A percentile compares a stretch with the other conserved stretches of the same genome.
These are phyloP conservation scores for Apotomis betuletana DNA, from an alignment of 2,888 invertebrate species.

Conservation along the genomic window DNA sequence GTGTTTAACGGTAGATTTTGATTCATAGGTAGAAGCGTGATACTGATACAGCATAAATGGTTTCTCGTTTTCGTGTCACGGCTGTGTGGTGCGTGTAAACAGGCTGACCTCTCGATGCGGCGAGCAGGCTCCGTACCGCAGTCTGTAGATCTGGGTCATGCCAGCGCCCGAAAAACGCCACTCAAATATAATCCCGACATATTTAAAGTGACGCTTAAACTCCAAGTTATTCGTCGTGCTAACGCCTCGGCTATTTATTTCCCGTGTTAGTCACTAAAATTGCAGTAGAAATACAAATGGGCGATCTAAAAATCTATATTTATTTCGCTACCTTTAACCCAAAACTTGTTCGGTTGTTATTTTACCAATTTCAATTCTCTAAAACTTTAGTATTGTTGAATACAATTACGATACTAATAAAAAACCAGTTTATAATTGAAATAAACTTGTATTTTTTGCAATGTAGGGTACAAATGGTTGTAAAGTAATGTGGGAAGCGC, in stretches of 20 bases:
- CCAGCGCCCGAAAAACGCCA: constrained; percentile 61
- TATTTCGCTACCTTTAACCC: too few species aligned
- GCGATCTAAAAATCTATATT: background rate
- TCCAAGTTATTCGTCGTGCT: constrained; percentile 44
- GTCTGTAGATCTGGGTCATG: constrained; percentile 69
- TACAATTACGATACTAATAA: too few species aligned
- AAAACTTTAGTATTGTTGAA: too few species aligned
- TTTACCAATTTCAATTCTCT: too few species aligned
- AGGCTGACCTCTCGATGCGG: constrained; percentile 65
- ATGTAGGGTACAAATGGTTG: too few species aligned
- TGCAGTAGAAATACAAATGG: background rate
- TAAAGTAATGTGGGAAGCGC: background rate
- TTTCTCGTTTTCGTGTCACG: constrained; percentile 62
- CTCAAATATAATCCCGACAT: constrained; percentile 47
- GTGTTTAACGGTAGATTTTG: constrained; percentile 48
- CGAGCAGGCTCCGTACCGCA: constrained; percentile 65
- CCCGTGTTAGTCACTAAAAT: constrained; percentile 51
- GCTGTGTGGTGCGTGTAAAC: constrained; percentile 54
- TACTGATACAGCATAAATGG: constrained; percentile 42
- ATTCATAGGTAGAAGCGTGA: constrained; percentile 44
- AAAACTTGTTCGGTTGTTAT: too few species aligned
- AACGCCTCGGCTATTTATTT: constrained; percentile 64
- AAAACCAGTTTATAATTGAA: too few species aligned
- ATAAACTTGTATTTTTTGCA: too few species aligned
- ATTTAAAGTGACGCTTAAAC: constrained; percentile 30